phyloP scores from a whole-genome alignment of 2,888 invertebrate species.

The Pantelozetes paolii region DNA sequence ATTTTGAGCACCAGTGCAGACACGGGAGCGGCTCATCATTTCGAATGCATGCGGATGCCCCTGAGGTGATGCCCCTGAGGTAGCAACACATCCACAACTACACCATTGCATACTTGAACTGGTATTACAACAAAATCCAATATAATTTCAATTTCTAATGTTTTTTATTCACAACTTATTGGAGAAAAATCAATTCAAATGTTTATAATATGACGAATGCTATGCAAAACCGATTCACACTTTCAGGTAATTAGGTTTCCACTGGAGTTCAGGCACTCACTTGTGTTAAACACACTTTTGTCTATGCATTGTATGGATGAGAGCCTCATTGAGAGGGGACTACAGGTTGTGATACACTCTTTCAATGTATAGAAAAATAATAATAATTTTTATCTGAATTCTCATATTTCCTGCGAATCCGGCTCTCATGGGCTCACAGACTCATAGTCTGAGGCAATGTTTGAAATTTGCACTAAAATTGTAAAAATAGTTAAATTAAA shows the following conservation, averaged over 20 bases:
- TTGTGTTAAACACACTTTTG: no score
- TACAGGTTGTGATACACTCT: background rate
- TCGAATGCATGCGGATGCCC: conserved; percentile 24
- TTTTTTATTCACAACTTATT: background rate
- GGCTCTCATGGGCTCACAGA: no score
- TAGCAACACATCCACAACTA: background rate
- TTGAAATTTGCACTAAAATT: conserved; percentile 15
- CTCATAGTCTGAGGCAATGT: background rate
- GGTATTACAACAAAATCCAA: conserved; percentile 6
- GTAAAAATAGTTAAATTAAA: conserved; percentile 22
- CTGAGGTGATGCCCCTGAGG: background rate
- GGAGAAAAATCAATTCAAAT: background rate
- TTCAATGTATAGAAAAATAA: background rate
- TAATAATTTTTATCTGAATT: no score
- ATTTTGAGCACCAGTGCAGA: no score
- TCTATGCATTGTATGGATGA: no score
- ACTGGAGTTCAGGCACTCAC: no score
- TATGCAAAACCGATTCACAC: background rate
- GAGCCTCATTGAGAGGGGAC: background rate
- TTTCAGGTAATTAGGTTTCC: background rate
- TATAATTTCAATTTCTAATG: background rate
- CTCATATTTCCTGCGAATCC: conserved; percentile 11
- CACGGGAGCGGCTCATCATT: conserved; percentile 34
- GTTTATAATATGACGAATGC: background rate
- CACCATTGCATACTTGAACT: background rate